phyloP scores from a whole-genome alignment of 2,113 vertebrate species.

The Ceratotherium simum region DNA sequence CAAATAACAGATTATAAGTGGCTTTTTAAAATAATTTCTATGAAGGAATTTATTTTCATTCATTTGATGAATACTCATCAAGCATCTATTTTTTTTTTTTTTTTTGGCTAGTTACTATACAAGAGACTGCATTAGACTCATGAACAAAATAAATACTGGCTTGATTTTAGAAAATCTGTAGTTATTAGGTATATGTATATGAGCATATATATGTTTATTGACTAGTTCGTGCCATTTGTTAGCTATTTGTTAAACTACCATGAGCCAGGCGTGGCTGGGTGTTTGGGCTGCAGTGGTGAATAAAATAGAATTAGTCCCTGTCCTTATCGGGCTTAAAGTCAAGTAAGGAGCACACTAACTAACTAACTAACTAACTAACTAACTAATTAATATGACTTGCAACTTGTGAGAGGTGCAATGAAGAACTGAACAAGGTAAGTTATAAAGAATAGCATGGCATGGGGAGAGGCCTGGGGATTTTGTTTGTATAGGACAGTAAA shows the following conservation, averaged over 20 bases:
- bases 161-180: not conserved
- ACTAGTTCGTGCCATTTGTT: not conserved
- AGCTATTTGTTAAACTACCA: not conserved
- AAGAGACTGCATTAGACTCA: not conserved
- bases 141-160: not conserved
- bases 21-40: constrained; percentile 4
- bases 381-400: not conserved
- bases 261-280: not conserved
- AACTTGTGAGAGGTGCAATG: not conserved
- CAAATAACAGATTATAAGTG: not conserved
- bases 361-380: not conserved
- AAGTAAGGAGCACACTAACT: not conserved
- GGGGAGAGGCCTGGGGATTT: not conserved
- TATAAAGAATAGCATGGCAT: not conserved
- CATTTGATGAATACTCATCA: not conserved
- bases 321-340: not conserved
- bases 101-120: not conserved
- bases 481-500: not conserved
- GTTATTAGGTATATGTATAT: not conserved
- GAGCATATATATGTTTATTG: not conserved
- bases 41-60: not conserved
- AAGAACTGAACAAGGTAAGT: not conserved
- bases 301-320: not conserved
- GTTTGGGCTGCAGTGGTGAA: not conserved
- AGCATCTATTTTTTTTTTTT: not conserved